Percentiles rank a stretch among this genome's conserved stretches.
phyloP scores from a whole-genome alignment of 2,797 vertebrate genomes.

The Enteromius viviparus region DNA sequence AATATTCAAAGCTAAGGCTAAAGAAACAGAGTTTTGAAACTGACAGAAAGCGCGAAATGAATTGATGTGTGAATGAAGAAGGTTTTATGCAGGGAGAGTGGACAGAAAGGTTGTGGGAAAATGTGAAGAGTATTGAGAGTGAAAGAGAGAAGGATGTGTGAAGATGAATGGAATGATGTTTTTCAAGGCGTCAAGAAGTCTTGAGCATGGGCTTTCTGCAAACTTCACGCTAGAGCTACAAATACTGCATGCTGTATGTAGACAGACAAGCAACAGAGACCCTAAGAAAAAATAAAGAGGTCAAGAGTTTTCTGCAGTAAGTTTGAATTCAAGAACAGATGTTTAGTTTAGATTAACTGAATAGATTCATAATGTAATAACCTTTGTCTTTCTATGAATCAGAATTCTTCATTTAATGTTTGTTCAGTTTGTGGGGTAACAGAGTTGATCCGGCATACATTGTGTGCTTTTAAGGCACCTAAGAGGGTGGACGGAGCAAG shows the following conservation, averaged over 20 bases:
- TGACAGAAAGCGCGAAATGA: constrained; percentile 11
- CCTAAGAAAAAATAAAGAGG: not conserved
- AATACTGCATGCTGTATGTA: constrained; percentile 70
- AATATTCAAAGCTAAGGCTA: constrained; percentile 17
- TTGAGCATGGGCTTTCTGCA: constrained; percentile 47
- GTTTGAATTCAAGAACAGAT: not conserved
- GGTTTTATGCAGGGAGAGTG: not conserved
- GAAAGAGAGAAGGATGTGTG: constrained; percentile 26
- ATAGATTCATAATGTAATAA: not conserved
- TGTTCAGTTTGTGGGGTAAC: not conserved
- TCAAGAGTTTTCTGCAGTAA: constrained; percentile 3
- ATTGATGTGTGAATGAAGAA: constrained; percentile 24
- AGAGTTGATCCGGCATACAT: constrained; percentile 14
- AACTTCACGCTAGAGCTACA: constrained; percentile 66
- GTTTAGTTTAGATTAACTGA: not conserved
- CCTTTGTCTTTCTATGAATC: not conserved
- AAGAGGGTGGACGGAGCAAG: not conserved
- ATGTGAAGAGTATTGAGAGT: not conserved
- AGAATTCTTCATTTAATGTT: not conserved
- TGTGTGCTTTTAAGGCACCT: constrained; percentile 13
- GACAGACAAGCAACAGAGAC: constrained; percentile 61
- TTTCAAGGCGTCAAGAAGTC: constrained; percentile 29
- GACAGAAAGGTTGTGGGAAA: constrained; percentile 22
- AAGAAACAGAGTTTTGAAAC: constrained; percentile 2
- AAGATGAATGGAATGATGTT: constrained; percentile 55